Evolutionary conservation across 2,797 vertebrate species (phyloP), one percentile per base, ranked within the genome.

Genomic region (Macropodus opercularis): DNA sequence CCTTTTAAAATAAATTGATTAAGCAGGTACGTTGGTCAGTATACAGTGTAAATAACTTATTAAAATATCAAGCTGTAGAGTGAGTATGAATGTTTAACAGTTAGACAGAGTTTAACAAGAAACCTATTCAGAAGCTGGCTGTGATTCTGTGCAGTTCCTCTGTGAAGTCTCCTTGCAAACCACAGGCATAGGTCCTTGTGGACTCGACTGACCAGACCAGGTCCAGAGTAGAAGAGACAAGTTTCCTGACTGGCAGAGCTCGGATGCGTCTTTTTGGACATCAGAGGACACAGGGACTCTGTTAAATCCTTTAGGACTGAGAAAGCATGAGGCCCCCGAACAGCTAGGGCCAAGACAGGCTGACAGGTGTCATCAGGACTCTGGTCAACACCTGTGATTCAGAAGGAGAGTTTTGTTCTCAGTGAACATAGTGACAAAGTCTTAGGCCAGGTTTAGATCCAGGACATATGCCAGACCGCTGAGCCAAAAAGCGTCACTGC

Each of bases 131-230:
- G 27, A 34, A 23, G 13, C 14, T 10, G 15, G 13, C 23, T 17
- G 6, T 23, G n/a, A 49, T 54, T 39, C 35, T 69, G 72, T 47
- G 58, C 15, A 40, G 32, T 50, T 12, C 8, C 53, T 40, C 63
- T 51, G 56, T 2, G 24, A 48, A 81, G 62, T 68, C 90, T 91
- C n/a, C 90, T 89, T 69, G 91, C 88, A 8, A 93, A 93, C 90
- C 90, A 93, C n/a, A 92, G 68, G 50, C 91, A 90, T 50, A 93
- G 86, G 64, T 92, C 87, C 55, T 77, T 75, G 57, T 88, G 81
- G 42, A 88, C 57, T 0, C 1, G 13, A 52, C 52, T 51, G 38
- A 62, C 67, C 49, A 55, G 51, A 12, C 0, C 35, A 43, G 87
- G 69, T 8, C n/a, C n/a, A n/a, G 82, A 69, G 72, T 43, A 74